These are phyloP conservation scores for Caenorhabditis becei DNA, from an alignment of 2,888 invertebrate species.

Conservation along the genomic window DNA sequence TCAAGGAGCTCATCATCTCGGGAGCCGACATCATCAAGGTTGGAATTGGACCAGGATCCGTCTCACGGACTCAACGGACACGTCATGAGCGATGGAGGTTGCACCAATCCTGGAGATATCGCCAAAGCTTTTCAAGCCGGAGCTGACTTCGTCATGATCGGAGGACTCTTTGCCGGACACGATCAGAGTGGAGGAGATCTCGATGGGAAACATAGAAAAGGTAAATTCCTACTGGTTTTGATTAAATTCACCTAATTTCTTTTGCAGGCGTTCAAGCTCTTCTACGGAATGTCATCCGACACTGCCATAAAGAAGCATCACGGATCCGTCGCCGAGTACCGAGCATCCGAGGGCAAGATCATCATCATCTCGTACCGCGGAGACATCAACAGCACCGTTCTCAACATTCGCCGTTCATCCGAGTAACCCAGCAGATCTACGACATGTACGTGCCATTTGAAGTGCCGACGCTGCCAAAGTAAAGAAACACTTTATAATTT, in stretches of 20 bases:
- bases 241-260: not conserved
- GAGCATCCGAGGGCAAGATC: constrained; percentile 94
- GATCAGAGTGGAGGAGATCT: constrained; percentile 92
- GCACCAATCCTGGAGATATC: constrained; percentile 92
- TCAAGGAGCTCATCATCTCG: constrained; percentile 92
- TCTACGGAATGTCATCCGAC: constrained; percentile 93
- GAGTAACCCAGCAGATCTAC: constrained; percentile 92
- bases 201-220: constrained; percentile 84
- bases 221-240: not conserved
- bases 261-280: constrained; percentile 87
- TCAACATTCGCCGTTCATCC: constrained; percentile 91
- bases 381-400: constrained; percentile 88
- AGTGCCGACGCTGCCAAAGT: constrained; percentile 63
- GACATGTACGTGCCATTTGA: constrained; percentile 75
- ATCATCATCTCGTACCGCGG: constrained; percentile 84
- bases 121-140: constrained; percentile 93
- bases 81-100: constrained; percentile 96
- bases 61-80: constrained; percentile 95
- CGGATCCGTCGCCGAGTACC: constrained; percentile 86
- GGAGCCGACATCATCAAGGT: constrained; percentile 94
- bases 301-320: constrained; percentile 93
- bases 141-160: constrained; percentile 96
- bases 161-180: constrained; percentile 90
- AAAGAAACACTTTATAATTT: not conserved
- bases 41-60: constrained; percentile 92